Conservation (phyloP, 2,797 vertebrate species). For the Spinibarbus caldwelli region DNA sequence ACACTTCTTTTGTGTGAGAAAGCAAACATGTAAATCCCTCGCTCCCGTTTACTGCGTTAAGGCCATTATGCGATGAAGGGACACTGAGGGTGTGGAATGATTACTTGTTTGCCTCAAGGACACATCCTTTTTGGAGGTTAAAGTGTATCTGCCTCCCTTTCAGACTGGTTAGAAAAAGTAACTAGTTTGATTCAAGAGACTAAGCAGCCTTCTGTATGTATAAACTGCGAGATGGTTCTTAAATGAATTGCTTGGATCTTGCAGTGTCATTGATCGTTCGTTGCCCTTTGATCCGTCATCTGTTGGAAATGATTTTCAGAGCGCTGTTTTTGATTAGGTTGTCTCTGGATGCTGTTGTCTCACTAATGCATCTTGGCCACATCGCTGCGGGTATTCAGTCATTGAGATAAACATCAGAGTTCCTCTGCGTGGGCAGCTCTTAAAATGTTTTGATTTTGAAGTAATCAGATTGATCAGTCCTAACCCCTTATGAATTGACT, state of each 20-base stretch:
- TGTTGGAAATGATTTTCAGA: slow-evolving; percentile 18
- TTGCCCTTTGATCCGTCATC: slow-evolving; percentile 12
- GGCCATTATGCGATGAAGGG: neutral
- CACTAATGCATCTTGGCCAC: neutral
- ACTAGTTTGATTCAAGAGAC: neutral
- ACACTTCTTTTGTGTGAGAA: neutral
- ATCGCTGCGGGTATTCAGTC: neutral
- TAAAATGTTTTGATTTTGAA: slow-evolving; percentile 40
- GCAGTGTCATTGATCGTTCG: neutral
- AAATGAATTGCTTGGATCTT: slow-evolving; percentile 5
- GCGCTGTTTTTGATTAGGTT: neutral
- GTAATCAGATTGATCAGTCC: slow-evolving; percentile 18
- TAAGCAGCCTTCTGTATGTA: neutral
- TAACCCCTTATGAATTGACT: slow-evolving; percentile 16
- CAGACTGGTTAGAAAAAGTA: neutral
- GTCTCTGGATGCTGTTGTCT: slow-evolving; percentile 8
- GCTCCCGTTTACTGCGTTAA: neutral
- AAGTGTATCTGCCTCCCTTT: neutral
- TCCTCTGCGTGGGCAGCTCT: neutral
- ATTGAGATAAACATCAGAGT: slow-evolving; percentile 28
- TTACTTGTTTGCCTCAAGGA: neutral
- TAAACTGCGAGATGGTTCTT: neutral
- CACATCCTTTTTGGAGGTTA: neutral
- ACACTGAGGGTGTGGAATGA: slow-evolving; percentile 6
- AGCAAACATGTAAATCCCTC: no score